Evolutionary conservation across 2,797 vertebrate species (phyloP), one percentile per base, ranked within the genome.

Genomic region (Amblyraja radiata): DNA sequence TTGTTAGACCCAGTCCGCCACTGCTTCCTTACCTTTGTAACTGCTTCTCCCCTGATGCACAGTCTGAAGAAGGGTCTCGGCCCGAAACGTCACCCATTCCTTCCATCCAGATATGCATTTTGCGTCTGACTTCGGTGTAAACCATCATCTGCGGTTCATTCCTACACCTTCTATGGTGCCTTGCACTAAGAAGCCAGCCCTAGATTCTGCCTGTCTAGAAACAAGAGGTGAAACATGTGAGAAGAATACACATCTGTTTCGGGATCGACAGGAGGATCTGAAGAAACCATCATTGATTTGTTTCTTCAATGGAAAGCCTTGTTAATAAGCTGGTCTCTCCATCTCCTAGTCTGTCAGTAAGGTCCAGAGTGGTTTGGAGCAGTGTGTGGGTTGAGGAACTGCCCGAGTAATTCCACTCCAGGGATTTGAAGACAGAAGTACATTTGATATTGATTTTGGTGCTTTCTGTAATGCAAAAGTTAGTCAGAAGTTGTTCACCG

Each of bases 221-320:
- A 63, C 13, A 65, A 28, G 63, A 14, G 81, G 28, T 86, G 54
- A n/a, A 32, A 65, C 14, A 23, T 21, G 36, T 65, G 63, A 36
- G 2, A 61, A 88, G 84, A 88, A 36, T 68, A 63, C 84, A 65
- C n/a, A 36, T 10, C 23, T 68, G 84, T 88, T 68, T 16, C 36
- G 81, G 81, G 81, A 84, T 84, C 61, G 81, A 84, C 84, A 36
- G 63, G 3, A 63, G n/a, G 63, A 88, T 36, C 84, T 68, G 84
- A 88, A 88, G 84, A 36, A 88, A 36, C n/a, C n/a, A 88, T 63
- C 84, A 88, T 36, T 88, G 84, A 88, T 68, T 88, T 63, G 65
- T 18, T 21, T 68, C 84, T 88, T 88, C 84, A 88, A 68, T 88
- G 84, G 32, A 68, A 88, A 7, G 63, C 2, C 63, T 88, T 63